These are phyloP conservation scores for Alosa alosa DNA, from an alignment of 2,113 vertebrate genomes.

Conservation along the genomic window DNA sequence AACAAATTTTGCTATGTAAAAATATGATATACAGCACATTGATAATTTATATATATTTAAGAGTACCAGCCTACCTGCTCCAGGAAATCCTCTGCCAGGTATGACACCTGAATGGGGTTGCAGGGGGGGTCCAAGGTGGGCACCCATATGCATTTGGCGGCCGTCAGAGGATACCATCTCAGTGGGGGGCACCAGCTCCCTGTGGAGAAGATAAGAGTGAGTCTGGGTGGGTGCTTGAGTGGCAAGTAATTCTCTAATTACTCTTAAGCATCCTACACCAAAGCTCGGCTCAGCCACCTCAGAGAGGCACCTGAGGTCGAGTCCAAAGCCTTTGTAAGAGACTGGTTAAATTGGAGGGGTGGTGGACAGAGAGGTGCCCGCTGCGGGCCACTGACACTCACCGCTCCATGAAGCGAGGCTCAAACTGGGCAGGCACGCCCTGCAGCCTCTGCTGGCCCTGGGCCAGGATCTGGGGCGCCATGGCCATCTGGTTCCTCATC, in stretches of 20 bases:
- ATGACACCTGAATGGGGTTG: constrained; percentile 74
- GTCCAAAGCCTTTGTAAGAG: background rate
- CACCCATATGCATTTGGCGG: constrained; percentile 81
- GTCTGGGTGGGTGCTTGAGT: background rate
- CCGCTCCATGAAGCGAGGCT: constrained; percentile 84
- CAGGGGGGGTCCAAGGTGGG: constrained; percentile 76
- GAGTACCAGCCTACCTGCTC: constrained; percentile 65
- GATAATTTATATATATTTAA: background rate
- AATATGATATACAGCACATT: too few relatives aligned
- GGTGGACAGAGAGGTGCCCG: background rate
- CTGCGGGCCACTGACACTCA: constrained; percentile 48
- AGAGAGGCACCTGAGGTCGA: background rate
- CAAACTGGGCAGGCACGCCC: constrained; percentile 77
- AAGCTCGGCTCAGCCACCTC: background rate
- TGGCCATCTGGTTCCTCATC: constrained; percentile 88
- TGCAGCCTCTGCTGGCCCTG: constrained; percentile 82
- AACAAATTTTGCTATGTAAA: too few relatives aligned
- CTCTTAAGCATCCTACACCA: background rate
- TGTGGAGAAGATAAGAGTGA: constrained; percentile 44
- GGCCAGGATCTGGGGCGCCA: constrained; percentile 80
- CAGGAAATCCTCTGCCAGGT: constrained; percentile 74
- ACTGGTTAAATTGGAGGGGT: background rate
- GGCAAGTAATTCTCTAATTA: background rate
- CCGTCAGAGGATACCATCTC: constrained; percentile 83
- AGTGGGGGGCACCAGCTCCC: constrained; percentile 77